Base-by-base conservation (phyloP, 2,113 vertebrate genomes). In the Scomber scombrus region DNA sequence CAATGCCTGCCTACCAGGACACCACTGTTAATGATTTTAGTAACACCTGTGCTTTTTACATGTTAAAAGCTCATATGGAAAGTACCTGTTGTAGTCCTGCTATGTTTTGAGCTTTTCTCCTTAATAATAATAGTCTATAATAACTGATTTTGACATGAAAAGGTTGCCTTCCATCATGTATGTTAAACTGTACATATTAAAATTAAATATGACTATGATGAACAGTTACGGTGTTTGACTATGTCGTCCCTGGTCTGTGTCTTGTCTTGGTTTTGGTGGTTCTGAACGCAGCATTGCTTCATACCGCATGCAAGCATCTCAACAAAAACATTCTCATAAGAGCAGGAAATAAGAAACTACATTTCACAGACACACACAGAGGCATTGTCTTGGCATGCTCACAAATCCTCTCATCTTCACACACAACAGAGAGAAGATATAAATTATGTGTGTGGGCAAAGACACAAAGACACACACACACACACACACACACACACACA, bases 331-430 rank as follows among this genome's bases (percentile, higher is more conserved):
- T 26, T 54, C n/a, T 49, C 34, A 50, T 13, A 60, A 29, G 34
- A 67, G 9, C 12, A 26, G 6, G 5, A 45, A 21, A 46, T 52
- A 23, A 7, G 10, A 49, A 66, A 52, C 11, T 13, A n/a, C 9
- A 68, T 34, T 49, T 54, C 14, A 34, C 47, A 66, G 18, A 60
- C 29, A 62, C 12, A 73, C 9, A 63, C 45, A 74, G 0, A 61
- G 19, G 0, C 4, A 46, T 71, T 72, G 73, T 65, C 47, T 60
- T 68, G 11, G 14, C 19, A 63, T 56, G 26, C 70, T 71, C 72
- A 80, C 11, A 73, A 75, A 81, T 75, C 61, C 60, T 26, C 46
- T 73, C 57, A 67, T 51, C 46, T 9, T 63, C 58, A 62, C 67
- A 68, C 29, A 79, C 18, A 55, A 60, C n/a, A 75, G 14, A 69